Base-by-base conservation (phyloP, 1,140 invertebrate species). In the Ridgeia piscesae region DNA sequence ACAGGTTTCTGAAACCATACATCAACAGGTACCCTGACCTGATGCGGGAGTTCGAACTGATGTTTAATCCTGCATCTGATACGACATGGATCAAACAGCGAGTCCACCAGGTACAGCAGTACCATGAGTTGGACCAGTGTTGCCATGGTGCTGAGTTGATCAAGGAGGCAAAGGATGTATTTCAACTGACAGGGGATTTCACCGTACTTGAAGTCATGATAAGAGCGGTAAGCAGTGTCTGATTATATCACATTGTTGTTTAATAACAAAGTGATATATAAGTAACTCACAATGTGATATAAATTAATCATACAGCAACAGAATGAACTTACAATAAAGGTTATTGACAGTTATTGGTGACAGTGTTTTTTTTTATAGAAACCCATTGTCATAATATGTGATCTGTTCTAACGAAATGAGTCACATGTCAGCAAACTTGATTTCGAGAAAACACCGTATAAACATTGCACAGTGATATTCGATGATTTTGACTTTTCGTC, bases 111-210 rank as follows among this genome's bases (percentile, higher is more conserved):
- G 92, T 94, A 35, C 14, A 93, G 33, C 89, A 91, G 58, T 94
- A 93, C 90, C 92, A 89, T 48, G 89, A 91, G 50, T 89, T 94
- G 33, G 35, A 92, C 17, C 50, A 93, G 34, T 94, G 92, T 92
- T 48, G 92, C 11, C 91, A 93, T 88, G 94, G 93, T 88, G 94
- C 94, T 17, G 48, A 34, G 33, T 89, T 93, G 11, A 93, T 95
- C 27, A 89, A 94, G 31, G 48, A 93, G 27, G 89, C 94, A 1
- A 93, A 93, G 77, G 92, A 94, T 17, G 89, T 89, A 14, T 93
- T 92, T 91, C 35, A 92, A 34, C 91, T 95, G 17, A 88, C 33
- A 50, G 94, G 93, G 33, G 92, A 94, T 77, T 95, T 95, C 89
- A 34, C 89, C n/a, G 89, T 91, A 50, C 89, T 93, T 27, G 77